These are phyloP conservation scores for Potamarius usumacintae DNA, from an alignment of 2,113 vertebrate genomes.

Conservation along the genomic window DNA sequence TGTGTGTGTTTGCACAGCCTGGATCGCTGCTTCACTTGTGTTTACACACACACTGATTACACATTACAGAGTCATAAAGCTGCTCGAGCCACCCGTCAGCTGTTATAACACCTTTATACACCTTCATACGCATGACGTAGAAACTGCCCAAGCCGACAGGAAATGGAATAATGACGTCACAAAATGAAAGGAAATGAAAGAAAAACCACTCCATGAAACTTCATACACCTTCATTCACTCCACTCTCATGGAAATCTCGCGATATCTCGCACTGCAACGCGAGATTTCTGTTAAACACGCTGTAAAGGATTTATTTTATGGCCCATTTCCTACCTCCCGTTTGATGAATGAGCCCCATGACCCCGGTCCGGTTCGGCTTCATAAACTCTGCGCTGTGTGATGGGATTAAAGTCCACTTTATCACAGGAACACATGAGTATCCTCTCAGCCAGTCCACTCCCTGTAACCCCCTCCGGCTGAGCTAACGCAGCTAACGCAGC, in stretches of 20 bases:
- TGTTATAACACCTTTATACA: slow-evolving; percentile 15
- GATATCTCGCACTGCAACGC: too few relatives aligned
- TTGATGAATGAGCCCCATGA: slow-evolving; percentile 69
- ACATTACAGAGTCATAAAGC: background rate
- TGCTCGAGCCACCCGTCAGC: background rate
- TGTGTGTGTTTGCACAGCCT: slow-evolving; percentile 9
- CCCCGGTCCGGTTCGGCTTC: slow-evolving; percentile 5
- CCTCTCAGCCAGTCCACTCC: background rate
- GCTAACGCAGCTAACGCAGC: background rate
- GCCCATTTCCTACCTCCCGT: slow-evolving; percentile 71
- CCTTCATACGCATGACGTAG: background rate
- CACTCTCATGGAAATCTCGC: background rate
- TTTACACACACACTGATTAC: background rate
- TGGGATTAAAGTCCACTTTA: background rate
- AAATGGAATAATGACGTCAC: background rate
- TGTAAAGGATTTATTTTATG: background rate
- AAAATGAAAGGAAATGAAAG: background rate
- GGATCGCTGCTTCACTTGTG: background rate
- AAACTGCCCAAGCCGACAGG: background rate
- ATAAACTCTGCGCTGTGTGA: background rate
- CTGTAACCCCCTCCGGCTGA: background rate
- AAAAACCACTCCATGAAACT: background rate
- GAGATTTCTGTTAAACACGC: too few relatives aligned
- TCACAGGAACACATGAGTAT: slow-evolving; percentile 28
- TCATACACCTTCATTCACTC: background rate